Evolutionary conservation across 2,888 invertebrate genomes (phyloP).

Genomic region (Platerodrilus igneus): DNA sequence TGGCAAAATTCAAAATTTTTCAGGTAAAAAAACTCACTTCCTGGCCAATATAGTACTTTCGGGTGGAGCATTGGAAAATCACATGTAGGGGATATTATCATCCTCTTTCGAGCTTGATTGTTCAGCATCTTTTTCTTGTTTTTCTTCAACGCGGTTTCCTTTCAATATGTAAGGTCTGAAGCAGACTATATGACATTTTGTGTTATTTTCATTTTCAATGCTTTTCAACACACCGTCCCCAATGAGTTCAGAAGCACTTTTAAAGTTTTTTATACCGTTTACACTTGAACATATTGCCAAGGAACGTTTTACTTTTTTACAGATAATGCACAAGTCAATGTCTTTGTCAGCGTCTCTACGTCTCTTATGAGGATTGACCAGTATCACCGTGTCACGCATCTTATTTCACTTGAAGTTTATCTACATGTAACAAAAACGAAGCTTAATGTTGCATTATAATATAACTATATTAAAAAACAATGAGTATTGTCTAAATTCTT

Average conservation of each 20-base stretch:
- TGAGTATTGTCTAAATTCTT: neutral
- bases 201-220: conserved; percentile 5
- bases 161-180: conserved; percentile 3
- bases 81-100: neutral
- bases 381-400: conserved; percentile 3
- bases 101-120: conserved; percentile 2
- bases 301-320: conserved; percentile 1
- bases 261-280: conserved; percentile 3
- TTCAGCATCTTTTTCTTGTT: conserved; percentile 6
- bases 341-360: neutral
- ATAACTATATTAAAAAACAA: neutral
- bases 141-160: conserved; percentile 1
- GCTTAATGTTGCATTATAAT: no score
- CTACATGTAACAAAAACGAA: neutral
- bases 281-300: conserved; percentile 6
- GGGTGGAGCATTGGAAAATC: no score
- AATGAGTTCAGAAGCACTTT: conserved; percentile 4
- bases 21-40: no score
- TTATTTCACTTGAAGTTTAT: conserved; percentile 3
- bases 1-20: no score
- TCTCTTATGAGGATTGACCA: conserved; percentile 3
- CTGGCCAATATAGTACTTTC: no score
- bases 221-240: conserved; percentile 2
- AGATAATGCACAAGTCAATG: conserved; percentile 6
- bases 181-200: no score